Evolutionary conservation across 2,113 vertebrate genomes (phyloP).

Genomic region (Theristicus caerulescens): DNA sequence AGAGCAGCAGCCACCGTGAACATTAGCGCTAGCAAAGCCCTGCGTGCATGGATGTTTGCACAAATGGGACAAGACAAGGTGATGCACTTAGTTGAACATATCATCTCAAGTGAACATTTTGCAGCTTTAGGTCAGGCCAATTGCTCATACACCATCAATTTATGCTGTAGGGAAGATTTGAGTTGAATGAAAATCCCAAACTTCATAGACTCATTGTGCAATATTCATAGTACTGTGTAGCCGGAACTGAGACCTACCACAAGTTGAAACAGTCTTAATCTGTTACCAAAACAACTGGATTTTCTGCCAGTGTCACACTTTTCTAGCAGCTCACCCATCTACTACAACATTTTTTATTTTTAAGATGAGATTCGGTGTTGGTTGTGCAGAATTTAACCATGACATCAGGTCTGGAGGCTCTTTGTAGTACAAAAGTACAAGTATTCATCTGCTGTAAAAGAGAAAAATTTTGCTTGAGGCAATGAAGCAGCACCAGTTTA

Average conservation of each 20-base stretch:
- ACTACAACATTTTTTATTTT: not conserved
- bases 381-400: not conserved
- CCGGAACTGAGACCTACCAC: not conserved
- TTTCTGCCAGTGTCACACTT: not conserved
- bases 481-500: not conserved
- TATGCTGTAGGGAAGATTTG: not conserved
- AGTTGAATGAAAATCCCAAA: not conserved
- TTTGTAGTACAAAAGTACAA: not conserved
- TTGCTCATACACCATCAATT: not conserved
- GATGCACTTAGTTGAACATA: not conserved
- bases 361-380: not conserved
- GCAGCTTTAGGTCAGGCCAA: not conserved
- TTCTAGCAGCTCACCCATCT: not conserved
- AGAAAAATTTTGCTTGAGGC: not conserved
- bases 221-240: not conserved
- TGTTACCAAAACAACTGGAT: not conserved
- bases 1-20: not conserved
- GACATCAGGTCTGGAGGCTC: not conserved
- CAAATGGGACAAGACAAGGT: not conserved
- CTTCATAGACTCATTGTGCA: not conserved
- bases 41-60: not conserved
- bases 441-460: not conserved
- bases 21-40: not conserved
- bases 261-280: not conserved
- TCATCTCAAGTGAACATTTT: not conserved